These are phyloP conservation scores for Nymphicus hollandicus DNA, from an alignment of 2,113 vertebrate species.

Conservation along the genomic window DNA sequence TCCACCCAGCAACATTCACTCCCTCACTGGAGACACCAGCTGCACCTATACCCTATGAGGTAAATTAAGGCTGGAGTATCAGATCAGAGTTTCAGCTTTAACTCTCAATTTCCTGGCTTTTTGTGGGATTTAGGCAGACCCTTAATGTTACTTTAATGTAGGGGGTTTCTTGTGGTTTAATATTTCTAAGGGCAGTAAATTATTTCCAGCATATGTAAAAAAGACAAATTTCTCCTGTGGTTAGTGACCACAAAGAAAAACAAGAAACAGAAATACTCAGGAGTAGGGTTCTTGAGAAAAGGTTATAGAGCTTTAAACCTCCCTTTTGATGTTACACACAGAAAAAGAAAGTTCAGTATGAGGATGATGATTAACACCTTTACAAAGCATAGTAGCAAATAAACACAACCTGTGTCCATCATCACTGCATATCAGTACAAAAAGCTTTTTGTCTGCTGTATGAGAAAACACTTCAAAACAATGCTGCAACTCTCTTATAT, in stretches of 20 bases:
- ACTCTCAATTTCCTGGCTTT: constrained; percentile 75
- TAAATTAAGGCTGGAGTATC: constrained; percentile 48
- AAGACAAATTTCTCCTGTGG: constrained; percentile 81
- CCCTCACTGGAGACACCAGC: background rate
- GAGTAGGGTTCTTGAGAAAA: constrained; percentile 59
- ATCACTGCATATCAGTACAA: background rate
- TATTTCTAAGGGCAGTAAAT: constrained; percentile 81
- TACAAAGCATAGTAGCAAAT: constrained; percentile 22
- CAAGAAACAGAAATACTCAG: constrained; percentile 76
- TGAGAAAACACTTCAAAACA: background rate
- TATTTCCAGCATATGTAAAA: constrained; percentile 78
- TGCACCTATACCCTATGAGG: background rate
- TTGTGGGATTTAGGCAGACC: constrained; percentile 68
- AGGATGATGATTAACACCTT: constrained; percentile 34
- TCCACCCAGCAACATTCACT: background rate
- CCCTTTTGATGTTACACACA: constrained; percentile 57
- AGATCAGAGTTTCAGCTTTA: constrained; percentile 65
- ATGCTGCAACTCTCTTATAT: background rate
- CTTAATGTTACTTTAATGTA: constrained; percentile 73
- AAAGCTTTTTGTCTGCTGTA: background rate
- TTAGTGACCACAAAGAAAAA: constrained; percentile 79
- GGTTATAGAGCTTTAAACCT: constrained; percentile 62
- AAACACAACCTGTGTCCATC: background rate
- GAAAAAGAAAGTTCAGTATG: constrained; percentile 39
- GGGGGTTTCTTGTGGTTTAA: constrained; percentile 72